Base-by-base conservation (phyloP, 2,888 invertebrate species). In the Disparrhopalites patrizii region DNA sequence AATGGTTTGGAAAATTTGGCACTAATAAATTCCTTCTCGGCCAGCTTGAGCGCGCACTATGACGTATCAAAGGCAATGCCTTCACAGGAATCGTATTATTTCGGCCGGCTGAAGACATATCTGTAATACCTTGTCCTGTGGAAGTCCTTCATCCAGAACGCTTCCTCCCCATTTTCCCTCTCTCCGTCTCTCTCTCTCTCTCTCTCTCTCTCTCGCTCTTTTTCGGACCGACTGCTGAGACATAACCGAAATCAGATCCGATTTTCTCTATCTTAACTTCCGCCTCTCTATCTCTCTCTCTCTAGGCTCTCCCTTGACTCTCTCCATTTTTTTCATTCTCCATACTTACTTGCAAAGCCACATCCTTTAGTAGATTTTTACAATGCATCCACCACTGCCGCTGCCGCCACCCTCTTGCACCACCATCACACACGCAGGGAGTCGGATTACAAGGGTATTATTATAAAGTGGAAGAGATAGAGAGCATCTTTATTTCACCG, bases 1-100 rank as follows among this genome's bases (percentile, higher is more conserved):
- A 75, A 75, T 75, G 75, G 74, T 73, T 75, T 75, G 75, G 75
- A 75, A 75, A 75, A 75, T 75, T 75, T 74, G 75, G 74, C 74
- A 75, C 75, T 75, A 75, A 75, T 75, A 75, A 75, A 75, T 75
- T 75, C 73, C 75, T 75, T 73, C 71, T 73, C 71, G 73, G 71
- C 70, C 71, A 69, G 58, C 67, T 57, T 62, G 50, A 62, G 51
- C 36, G 62, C 52, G 54, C 51, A 36, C 47, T 36, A 58, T 65
- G 30, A 40, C 36, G 57, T 57, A 57, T 57, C 57, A 60, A 31
- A 60, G 50, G 60, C 47, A 63, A 55, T 56, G 47, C 55, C 40
- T 58, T 51, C 60, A 52, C 65, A 65, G 50, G 56, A 69, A 70
- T 69, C 67, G 67, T 68, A 71, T 70, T 69, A 71, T 68, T 67